A percentile compares a stretch with the other conserved stretches of the same genome.
phyloP scores from a whole-genome alignment of 2,797 vertebrate species.

The Botia almorhae region DNA sequence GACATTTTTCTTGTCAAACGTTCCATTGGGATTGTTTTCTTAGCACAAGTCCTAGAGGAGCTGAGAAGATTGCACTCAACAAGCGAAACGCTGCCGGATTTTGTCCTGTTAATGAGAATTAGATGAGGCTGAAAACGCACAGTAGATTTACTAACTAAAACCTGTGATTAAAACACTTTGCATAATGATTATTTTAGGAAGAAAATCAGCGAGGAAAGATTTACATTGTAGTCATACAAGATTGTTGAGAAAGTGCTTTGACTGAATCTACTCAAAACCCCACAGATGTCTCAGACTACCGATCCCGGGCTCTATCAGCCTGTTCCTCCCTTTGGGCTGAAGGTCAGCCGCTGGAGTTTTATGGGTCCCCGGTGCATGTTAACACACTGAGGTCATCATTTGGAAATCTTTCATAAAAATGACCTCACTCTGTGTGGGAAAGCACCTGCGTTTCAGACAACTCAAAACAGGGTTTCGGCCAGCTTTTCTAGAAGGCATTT shows the following conservation, averaged over 20 bases:
- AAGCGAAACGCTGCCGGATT: constrained; percentile 37
- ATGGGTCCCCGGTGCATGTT: constrained; percentile 53
- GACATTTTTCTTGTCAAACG: constrained; percentile 57
- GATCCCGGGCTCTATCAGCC: constrained; percentile 39
- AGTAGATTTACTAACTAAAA: constrained; percentile 3
- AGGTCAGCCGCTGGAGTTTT: constrained; percentile 51
- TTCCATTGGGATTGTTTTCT: constrained; percentile 55
- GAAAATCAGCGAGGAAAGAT: neutral
- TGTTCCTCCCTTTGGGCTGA: constrained; percentile 47
- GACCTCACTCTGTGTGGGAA: constrained; percentile 59
- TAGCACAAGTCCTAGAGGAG: constrained; percentile 48
- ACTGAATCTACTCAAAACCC: neutral
- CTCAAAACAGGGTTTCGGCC: constrained; percentile 42
- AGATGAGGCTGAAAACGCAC: constrained; percentile 1
- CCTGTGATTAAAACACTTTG: neutral
- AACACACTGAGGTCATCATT: constrained; percentile 61
- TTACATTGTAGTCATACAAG: constrained; percentile 2
- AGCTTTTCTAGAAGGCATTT: constrained; percentile 33
- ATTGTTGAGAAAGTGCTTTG: neutral
- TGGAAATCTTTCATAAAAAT: constrained; percentile 56
- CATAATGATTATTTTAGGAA: constrained; percentile 15
- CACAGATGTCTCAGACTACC: constrained; percentile 17
- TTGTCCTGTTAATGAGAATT: constrained; percentile 2
- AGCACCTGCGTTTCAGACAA: constrained; percentile 60
- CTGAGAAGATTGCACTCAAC: constrained; percentile 32